These are phyloP conservation scores for Drosophila sulfurigaster DNA, from an alignment of 1,140 invertebrate species.

Conservation along the genomic window DNA sequence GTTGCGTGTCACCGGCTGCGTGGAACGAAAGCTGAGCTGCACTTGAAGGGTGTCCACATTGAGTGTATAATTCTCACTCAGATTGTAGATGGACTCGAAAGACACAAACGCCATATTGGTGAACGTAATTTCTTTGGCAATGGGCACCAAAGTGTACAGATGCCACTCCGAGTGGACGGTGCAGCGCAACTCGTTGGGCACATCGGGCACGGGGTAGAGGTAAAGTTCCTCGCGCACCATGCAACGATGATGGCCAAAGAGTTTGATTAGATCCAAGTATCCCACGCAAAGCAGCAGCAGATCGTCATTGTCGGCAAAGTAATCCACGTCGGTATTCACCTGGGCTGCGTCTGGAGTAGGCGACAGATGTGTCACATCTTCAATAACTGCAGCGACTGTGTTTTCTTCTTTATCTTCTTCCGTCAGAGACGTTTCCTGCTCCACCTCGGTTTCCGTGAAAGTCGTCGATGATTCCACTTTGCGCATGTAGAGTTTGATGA, in stretches of 20 bases:
- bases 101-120: constrained; percentile 66
- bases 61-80: constrained; percentile 45
- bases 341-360: no score
- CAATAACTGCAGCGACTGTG: not conserved
- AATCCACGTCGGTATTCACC: not conserved
- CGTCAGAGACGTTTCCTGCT: not conserved
- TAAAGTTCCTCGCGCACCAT: constrained; percentile 47
- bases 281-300: constrained; percentile 52
- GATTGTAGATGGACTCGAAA: constrained; percentile 71
- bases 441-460: not conserved
- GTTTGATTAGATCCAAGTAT: constrained; percentile 70
- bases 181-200: constrained; percentile 39
- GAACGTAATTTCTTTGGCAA: constrained; percentile 63
- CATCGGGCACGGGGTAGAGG: constrained; percentile 60
- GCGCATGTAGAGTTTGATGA: constrained; percentile 59
- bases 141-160: constrained; percentile 71
- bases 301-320: not conserved
- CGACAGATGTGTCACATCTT: no score
- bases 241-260: constrained; percentile 62
- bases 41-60: constrained; percentile 27
- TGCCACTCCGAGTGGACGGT: constrained; percentile 66
- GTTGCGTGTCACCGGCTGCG: constrained; percentile 21
- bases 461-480: not conserved
- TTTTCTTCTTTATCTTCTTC: constrained; percentile 5
- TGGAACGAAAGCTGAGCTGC: constrained; percentile 57